Evolutionary conservation across 2,113 vertebrate species (phyloP).

Genomic region (Apodemus sylvaticus): DNA sequence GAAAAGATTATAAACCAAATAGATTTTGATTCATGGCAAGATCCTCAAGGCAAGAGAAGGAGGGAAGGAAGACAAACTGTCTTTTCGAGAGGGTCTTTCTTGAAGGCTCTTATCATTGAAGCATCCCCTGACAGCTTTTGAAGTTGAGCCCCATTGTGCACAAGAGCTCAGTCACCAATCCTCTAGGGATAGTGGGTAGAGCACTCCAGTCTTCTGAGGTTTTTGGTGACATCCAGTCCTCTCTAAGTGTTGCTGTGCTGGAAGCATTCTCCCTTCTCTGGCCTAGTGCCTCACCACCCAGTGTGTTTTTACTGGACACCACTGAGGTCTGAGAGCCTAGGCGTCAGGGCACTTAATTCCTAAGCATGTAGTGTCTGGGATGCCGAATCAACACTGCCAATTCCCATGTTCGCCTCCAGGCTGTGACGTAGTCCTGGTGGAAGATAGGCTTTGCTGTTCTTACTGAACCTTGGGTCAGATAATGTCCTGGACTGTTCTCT

Average conservation of each 20-base stretch:
- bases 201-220: not conserved
- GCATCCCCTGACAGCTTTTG: not conserved
- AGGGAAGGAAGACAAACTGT: not conserved
- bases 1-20: constrained; percentile 19
- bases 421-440: not conserved
- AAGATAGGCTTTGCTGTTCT: constrained; percentile 14
- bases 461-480: not conserved
- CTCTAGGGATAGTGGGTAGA: not conserved
- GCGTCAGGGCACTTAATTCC: constrained; percentile 48
- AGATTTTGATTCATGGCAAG: not conserved
- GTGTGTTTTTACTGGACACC: constrained; percentile 68
- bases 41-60: not conserved
- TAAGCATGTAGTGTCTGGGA: constrained; percentile 29
- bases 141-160: not conserved
- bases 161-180: not conserved
- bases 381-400: not conserved
- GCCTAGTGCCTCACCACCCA: constrained; percentile 67
- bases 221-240: not conserved
- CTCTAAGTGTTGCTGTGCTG: not conserved
- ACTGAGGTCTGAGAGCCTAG: constrained; percentile 52
- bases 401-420: constrained; percentile 64
- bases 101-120: not conserved
- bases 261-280: constrained; percentile 18
- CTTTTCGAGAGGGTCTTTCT: constrained; percentile 8
- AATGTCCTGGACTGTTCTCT: not conserved